Conservation (phyloP, 1,140 invertebrate genomes). For the Rhynchophorus ferrugineus region DNA sequence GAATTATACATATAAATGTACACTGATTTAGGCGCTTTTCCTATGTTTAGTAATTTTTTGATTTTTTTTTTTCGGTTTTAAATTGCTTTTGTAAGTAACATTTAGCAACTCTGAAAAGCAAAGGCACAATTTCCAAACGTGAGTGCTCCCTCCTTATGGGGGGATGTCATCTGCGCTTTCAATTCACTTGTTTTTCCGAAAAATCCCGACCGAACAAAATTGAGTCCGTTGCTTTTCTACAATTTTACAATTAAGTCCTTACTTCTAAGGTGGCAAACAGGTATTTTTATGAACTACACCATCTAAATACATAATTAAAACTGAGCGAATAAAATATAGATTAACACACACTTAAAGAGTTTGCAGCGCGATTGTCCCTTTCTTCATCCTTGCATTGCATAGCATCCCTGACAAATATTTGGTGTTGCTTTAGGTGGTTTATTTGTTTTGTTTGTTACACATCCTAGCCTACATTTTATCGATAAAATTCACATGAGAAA, state of each 20-base stretch:
- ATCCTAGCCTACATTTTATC: too few species aligned
- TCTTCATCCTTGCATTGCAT: slow-evolving; percentile 33
- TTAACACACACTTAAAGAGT: slow-evolving; percentile 30
- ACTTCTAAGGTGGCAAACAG: slow-evolving; percentile 15
- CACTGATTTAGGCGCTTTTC: slow-evolving; percentile 16
- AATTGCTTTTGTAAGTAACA: slow-evolving; percentile 13
- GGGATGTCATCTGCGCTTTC: slow-evolving; percentile 4
- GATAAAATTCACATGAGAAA: too few species aligned
- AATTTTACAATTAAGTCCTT: slow-evolving; percentile 17
- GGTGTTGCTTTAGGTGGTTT: slow-evolving; percentile 29
- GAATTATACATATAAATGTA: slow-evolving; percentile 14
- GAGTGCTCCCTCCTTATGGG: not conserved
- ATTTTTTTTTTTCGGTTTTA: slow-evolving; percentile 17
- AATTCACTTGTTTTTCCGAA: slow-evolving; percentile 3
- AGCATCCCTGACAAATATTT: slow-evolving; percentile 40
- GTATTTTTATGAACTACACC: slow-evolving; percentile 11
- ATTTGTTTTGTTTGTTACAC: too few species aligned
- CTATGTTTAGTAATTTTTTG: slow-evolving; percentile 8
- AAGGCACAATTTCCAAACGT: slow-evolving; percentile 15
- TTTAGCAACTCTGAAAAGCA: slow-evolving; percentile 18
- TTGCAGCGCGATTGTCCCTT: slow-evolving; percentile 36
- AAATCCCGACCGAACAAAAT: slow-evolving; percentile 10
- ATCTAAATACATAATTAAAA: slow-evolving; percentile 25
- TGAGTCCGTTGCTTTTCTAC: slow-evolving; percentile 19
- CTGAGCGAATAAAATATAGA: slow-evolving; percentile 34